A percentile compares a stretch with the other conserved stretches of the same genome.
Conservation (phyloP, 2,113 vertebrate genomes). For the Lepidothrix coronata region DNA sequence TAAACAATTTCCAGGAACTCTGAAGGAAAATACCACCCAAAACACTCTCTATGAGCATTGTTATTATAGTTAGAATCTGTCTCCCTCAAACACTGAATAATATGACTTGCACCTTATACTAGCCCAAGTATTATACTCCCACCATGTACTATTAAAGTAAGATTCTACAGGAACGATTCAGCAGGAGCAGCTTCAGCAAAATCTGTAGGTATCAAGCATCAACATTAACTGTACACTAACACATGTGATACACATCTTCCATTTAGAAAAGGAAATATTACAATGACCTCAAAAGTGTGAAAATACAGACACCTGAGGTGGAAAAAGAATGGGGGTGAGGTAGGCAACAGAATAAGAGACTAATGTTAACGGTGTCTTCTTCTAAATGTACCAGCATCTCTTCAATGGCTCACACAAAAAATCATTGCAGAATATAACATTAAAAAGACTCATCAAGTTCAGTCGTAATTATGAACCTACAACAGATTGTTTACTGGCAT, state of each 20-base stretch:
- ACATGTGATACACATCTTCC: not conserved
- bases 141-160: not conserved
- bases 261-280: not conserved
- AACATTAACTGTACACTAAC: not conserved
- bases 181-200: not conserved
- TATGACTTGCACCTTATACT: not conserved
- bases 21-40: not conserved
- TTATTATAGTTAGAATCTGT: not conserved
- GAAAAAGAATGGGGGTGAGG: not conserved
- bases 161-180: not conserved
- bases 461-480: not conserved
- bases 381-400: not conserved
- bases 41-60: not conserved
- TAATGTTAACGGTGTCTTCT: not conserved
- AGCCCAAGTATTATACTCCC: not conserved
- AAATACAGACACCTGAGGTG: not conserved
- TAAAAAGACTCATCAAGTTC: not conserved
- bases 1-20: not conserved
- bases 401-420: not conserved
- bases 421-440: not conserved
- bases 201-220: not conserved
- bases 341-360: not conserved
- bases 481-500: not conserved
- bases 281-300: not conserved
- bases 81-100: not conserved